Percentiles rank a stretch among this genome's conserved stretches.
phyloP scores from a whole-genome alignment of 2,113 vertebrate species.

The Macaca nemestrina region DNA sequence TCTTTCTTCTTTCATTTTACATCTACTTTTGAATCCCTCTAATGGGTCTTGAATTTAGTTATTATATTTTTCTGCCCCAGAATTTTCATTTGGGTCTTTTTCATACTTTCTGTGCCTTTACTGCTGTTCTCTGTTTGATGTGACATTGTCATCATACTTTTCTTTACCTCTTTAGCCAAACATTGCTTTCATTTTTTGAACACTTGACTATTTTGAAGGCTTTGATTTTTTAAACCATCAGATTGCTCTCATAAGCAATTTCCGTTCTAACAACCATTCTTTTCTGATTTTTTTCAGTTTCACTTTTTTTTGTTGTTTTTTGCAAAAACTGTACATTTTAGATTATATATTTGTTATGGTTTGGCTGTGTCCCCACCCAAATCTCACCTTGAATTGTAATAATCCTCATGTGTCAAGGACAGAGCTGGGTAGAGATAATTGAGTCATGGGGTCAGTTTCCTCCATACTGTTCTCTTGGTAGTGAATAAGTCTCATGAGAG shows the following conservation, averaged over 20 bases:
- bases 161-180: not conserved
- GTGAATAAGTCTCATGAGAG: too few species aligned
- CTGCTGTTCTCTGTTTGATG: not conserved
- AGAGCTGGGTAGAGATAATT: too few species aligned
- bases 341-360: not conserved
- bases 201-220: not conserved
- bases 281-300: not conserved
- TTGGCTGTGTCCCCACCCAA: too few species aligned
- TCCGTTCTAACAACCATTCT: not conserved
- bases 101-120: not conserved
- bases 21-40: not conserved
- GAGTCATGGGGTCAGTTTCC: too few species aligned
- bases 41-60: not conserved
- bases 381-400: too few species aligned
- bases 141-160: not conserved
- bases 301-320: not conserved
- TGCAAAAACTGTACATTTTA: not conserved
- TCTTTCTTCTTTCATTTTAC: not conserved
- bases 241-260: not conserved
- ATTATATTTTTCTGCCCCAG: not conserved
- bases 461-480: too few species aligned
- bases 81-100: not conserved
- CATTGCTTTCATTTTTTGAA: not conserved
- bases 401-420: too few species aligned
- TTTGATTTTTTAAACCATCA: not conserved